Evolutionary conservation across 2,888 invertebrate species (phyloP), one percentile per base, ranked within the genome.

Genomic region (Xylota segnis): DNA sequence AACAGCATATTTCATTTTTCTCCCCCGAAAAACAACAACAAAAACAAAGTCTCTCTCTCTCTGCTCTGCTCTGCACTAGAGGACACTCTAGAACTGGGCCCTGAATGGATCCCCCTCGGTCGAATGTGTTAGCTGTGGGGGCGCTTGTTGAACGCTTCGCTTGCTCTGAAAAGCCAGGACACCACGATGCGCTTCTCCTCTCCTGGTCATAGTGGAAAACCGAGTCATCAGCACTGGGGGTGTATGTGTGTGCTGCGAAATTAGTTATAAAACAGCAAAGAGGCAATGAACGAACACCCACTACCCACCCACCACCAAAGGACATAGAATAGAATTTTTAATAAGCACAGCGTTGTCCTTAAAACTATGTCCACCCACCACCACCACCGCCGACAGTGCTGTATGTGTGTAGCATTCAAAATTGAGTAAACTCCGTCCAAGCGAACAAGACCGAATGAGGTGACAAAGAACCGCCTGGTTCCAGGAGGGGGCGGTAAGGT

Each of bases 361-460:
- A 58, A 65, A 79, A 75, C 75, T 52, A 2, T 47, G 27, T 27
- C 14, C 0, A 18, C 1, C n/a, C n/a, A 4, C n/a, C n/a, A n/a
- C n/a, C n/a, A n/a, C n/a, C n/a, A n/a, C n/a, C n/a, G n/a, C n/a
- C 5, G n/a, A 40, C 9, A 2, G 37, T 66, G 27, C 10, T 66
- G 27, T 10, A 27, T 43, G 9, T 37, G 40, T 50, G 61, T 23
- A 78, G 45, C 34, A 58, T 61, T 77, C 66, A 83, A 78, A 83
- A 23, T 83, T 83, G 83, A 83, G 77, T 75, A 84, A 79, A 70
- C 79, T 84, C 54, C 74, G 45, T 56, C 63, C 23, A 75, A 84
- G 63, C 83, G 63, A 65, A 65, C 23, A 75, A 61, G 47, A 70
- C 70, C 43, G n/a, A 32, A 40, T 61, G 14, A 65, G 47, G 72